Percentiles rank a stretch among this genome's conserved stretches.
These are phyloP conservation scores for Tinea trinotella DNA, from an alignment of 2,888 invertebrate genomes.

Conservation along the genomic window DNA sequence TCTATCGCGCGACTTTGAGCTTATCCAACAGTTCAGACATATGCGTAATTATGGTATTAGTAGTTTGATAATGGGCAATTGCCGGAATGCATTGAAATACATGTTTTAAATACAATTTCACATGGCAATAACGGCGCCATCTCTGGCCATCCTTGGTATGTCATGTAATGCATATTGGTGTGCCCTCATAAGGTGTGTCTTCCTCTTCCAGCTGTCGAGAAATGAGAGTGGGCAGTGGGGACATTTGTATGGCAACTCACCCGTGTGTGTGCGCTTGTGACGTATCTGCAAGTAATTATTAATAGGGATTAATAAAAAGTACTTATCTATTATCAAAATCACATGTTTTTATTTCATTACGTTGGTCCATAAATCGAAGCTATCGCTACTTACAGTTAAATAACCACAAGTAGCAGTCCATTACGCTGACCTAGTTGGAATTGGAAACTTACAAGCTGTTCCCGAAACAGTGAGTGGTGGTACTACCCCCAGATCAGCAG, in stretches of 20 bases:
- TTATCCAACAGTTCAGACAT: no score
- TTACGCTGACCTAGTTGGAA: no score
- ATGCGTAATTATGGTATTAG: no score
- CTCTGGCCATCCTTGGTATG: constrained; percentile 46
- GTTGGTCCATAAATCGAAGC: not conserved
- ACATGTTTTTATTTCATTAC: not conserved
- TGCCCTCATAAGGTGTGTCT: constrained; percentile 55
- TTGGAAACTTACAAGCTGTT: no score
- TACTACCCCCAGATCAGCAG: no score
- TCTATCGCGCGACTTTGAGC: no score
- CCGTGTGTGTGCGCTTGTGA: constrained; percentile 56
- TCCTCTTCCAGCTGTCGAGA: constrained; percentile 64
- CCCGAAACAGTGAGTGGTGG: no score
- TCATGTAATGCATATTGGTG: constrained; percentile 44
- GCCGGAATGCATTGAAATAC: no score
- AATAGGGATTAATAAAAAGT: not conserved
- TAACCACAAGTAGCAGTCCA: no score
- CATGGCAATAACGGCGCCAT: constrained; percentile 27
- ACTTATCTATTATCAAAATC: not conserved
- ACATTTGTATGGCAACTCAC: constrained; percentile 56
- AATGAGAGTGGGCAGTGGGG: constrained; percentile 48
- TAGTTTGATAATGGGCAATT: no score
- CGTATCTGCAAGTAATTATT: constrained; percentile 34
- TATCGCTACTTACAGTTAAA: no score
- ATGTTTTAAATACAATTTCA: no score